Evolutionary conservation across 2,888 invertebrate genomes (phyloP), one percentile per base, ranked within the genome.

Genomic region (Chaitophorus viminalis): DNA sequence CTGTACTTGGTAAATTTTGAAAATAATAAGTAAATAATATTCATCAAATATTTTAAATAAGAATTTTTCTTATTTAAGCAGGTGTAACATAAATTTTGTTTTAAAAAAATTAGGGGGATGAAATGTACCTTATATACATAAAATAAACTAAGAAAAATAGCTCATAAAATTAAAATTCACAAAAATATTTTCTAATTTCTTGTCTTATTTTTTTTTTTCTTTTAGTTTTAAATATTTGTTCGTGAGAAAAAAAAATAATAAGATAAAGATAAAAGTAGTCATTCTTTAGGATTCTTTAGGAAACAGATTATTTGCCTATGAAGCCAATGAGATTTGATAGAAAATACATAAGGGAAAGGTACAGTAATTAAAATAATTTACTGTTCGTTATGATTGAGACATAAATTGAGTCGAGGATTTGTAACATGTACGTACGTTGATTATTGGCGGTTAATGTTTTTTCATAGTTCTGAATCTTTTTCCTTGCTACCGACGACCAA

Each of bases 401-500:
- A 17, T 85, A 68, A 46, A 85, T 25, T 46, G 68, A 31, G 75
- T 84, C 25, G 31, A 46, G 25, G 65, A 72, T 84, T 85, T 68
- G 77, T 68, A 46, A 52, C 31, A 77, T 52, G 25, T 68, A 85
- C 76, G 14, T 77, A 68, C 33, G 33, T 31, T 75, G 14, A 76
- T 46, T 33, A 68, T 87, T 65, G 60, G 74, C 17, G n/a, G 46
- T 81, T 54, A 87, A 81, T 75, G 18, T 60, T 87, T 74, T 74
- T 75, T 39, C 4, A 31, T 25, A 29, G 14, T 75, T 79, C 46
- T 46, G 14, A 46, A 46, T 46, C 46, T 46, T 81, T 65, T 9
- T 31, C 46, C 33, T 21, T 29, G 31, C 39, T 95, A 96, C 96
- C 96, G 96, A 92, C 96, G 94, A 91, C 95, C 94, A 91, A 96